Conservation (phyloP, 2,113 vertebrate genomes). For the Etia nguti region DNA sequence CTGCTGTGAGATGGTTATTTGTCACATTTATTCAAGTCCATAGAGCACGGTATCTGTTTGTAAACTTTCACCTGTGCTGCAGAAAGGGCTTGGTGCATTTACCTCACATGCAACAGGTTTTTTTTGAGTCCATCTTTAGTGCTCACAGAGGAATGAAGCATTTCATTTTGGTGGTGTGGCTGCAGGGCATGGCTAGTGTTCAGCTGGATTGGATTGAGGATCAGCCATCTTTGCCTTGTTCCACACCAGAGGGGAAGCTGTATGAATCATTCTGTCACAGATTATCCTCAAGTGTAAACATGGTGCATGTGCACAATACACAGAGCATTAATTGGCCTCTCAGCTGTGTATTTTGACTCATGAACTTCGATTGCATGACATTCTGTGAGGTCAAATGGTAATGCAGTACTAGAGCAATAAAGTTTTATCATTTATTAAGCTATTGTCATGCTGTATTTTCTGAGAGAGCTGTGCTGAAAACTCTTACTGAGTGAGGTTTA, state of each 20-base stretch:
- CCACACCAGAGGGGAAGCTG: neutral
- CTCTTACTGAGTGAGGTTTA: neutral
- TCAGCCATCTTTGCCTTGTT: conserved; percentile 24
- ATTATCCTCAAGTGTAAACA: neutral
- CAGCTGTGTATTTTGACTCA: neutral
- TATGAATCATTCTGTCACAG: conserved; percentile 15
- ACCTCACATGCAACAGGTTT: neutral
- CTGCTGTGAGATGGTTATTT: neutral
- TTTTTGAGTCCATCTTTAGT: neutral
- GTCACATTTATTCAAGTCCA: neutral
- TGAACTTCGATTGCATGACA: neutral
- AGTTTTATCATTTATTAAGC: neutral
- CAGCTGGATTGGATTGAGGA: conserved; percentile 32
- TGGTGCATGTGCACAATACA: neutral
- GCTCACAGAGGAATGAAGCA: conserved; percentile 11
- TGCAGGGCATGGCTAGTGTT: conserved; percentile 30
- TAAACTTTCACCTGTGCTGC: neutral
- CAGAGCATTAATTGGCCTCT: neutral
- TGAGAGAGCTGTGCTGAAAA: neutral
- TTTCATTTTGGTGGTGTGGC: conserved; percentile 31
- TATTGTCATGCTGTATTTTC: neutral
- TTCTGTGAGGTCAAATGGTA: neutral
- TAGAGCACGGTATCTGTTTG: neutral
- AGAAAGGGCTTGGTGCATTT: neutral
- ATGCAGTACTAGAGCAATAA: neutral